These are phyloP conservation scores for Aurelia sp. DNA, from an alignment of 30 jellyfish, hydroid and myxozoan species.

Conservation along the genomic window DNA sequence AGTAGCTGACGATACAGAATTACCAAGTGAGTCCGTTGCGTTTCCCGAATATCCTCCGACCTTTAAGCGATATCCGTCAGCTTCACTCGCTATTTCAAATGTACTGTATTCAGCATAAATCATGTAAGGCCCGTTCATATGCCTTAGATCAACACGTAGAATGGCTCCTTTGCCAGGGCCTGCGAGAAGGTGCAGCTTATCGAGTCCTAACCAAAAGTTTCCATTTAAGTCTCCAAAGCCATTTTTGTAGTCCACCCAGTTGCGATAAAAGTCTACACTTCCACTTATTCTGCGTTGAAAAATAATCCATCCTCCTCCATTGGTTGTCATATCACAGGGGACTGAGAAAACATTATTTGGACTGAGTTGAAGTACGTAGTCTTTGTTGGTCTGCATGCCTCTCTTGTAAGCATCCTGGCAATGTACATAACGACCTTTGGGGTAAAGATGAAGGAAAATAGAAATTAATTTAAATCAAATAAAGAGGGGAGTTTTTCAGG, in stretches of 20 bases:
- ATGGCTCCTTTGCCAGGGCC: conserved; percentile 51
- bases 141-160: conserved; percentile 42
- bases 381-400: background rate
- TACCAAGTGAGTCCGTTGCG: conserved; percentile 21
- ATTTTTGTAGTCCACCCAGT: conserved; percentile 37
- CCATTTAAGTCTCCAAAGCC: conserved; percentile 65
- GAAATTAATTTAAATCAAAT: no score
- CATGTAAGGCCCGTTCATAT: conserved; percentile 1
- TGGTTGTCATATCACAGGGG: conserved; percentile 55
- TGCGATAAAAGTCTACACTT: conserved; percentile 33
- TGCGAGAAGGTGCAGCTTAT: conserved; percentile 44
- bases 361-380: background rate
- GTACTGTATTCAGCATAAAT: conserved; percentile 15
- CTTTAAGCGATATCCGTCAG: conserved; percentile 21
- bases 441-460: no score
- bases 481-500: no score
- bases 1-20: no score
- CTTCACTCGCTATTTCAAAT: conserved; percentile 37
- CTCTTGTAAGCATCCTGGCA: conserved; percentile 6
- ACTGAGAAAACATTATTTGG: background rate
- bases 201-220: conserved; percentile 58
- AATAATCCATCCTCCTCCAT: conserved; percentile 71
- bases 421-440: no score
- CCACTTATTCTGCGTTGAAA: conserved; percentile 49
- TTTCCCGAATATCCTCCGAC: conserved; percentile 33